Base-by-base conservation (phyloP, 2,113 vertebrate species). In the Neolamprologus longior region DNA sequence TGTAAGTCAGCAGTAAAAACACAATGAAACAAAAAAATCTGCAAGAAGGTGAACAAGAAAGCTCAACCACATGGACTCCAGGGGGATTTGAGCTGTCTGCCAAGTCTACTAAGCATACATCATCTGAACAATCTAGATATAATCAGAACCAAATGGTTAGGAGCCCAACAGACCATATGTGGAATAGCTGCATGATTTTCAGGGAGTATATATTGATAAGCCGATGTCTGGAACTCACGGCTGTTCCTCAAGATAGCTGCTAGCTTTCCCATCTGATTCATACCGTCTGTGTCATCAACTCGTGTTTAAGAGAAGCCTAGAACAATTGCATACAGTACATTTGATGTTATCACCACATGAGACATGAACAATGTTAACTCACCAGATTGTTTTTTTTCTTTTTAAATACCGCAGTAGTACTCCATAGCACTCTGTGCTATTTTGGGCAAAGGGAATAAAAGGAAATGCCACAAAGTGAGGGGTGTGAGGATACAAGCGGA, bases 121-220 rank as follows among this genome's bases (percentile, higher is more conserved):
- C 92, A 94, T 95, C 88, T 91, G 86, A 95, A 96, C 94, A 92
- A 91, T 93, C 90, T 92, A 42, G 80, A 93, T 93, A n/a, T 94
- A 94, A 95, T 95, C 91, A 86, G 84, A 88, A 93, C 90, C 94
- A 94, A 94, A 91, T 94, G 93, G 86, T 90, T 35, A 76, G 86
- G 83, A 94, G 92, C 91, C 87, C 90, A 82, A 7, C 80, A 90
- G 91, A 91, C 90, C 91, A 84, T 93, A 58, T 76, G 86, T 58
- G 71, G 66, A 90, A 73, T 78, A 86, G 88, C 92, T 89, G 87
- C 83, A 54, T 88, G 88, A 80, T 81, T 88, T 73, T 80, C 40
- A 86, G 84, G 47, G 86, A 86, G 84, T 14, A 90, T 84, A 66
- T 87, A 89, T 90, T 83, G 91, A 93, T 92, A 89, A 91, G 86